phyloP scores from a whole-genome alignment of 2,797 vertebrate species.

The Vipera latastei region DNA sequence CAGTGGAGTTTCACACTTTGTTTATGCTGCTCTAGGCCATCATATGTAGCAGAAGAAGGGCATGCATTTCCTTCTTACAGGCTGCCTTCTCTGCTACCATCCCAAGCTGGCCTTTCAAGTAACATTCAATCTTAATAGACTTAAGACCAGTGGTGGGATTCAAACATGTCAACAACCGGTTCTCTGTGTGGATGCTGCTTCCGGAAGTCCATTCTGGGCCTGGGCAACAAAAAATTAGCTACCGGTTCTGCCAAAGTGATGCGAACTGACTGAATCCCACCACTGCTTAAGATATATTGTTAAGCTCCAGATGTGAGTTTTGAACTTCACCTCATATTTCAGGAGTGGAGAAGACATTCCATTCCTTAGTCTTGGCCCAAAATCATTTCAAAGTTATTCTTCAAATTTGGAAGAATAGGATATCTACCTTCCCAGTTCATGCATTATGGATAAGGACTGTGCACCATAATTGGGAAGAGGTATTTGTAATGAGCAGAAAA shows the following conservation, averaged over 20 bases:
- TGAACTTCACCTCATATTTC: neutral
- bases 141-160: neutral
- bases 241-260: no score
- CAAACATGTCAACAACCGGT: no score
- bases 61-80: neutral
- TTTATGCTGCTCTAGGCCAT: neutral
- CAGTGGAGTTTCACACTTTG: neutral
- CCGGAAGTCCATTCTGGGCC: no score
- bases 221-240: no score
- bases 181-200: no score
- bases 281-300: neutral
- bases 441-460: neutral
- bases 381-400: neutral
- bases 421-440: neutral
- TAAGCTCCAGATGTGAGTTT: neutral
- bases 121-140: no score
- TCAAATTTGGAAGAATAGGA: neutral
- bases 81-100: neutral
- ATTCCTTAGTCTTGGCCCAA: neutral
- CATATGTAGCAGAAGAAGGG: neutral
- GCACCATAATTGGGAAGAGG: neutral
- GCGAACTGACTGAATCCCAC: no score
- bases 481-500: neutral
- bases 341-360: neutral
- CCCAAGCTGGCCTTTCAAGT: neutral